Evolutionary conservation across 2,888 invertebrate genomes (phyloP), one percentile per base, ranked within the genome.

Genomic region (Drosophila testacea): DNA sequence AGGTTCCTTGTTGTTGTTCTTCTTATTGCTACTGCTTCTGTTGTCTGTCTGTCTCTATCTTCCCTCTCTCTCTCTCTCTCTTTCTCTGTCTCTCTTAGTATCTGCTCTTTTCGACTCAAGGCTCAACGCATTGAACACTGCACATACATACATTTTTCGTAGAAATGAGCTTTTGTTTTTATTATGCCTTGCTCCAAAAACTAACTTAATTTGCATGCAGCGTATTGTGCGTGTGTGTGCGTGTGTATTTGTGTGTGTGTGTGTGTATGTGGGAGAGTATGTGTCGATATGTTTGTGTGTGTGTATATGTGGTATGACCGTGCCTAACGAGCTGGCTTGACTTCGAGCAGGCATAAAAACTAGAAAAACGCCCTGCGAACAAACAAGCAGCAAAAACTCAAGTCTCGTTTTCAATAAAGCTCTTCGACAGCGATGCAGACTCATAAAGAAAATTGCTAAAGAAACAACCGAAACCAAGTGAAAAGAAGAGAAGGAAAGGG

Each of bases 161-260:
- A 67, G 80, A 56, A 79, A 78, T 76, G 74, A 71, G 74, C 57
- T 69, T 80, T 72, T 81, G 75, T 81, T 83, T 81, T 86, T 83
- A 74, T 71, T 77, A 69, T 79, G 71, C 69, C 69, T 57, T 73
- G 72, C 76, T 73, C 76, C 80, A 76, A 82, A 84, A 84, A 87
- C 84, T 79, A 87, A 84, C 83, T 84, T 84, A 80, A 84, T 84
- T 84, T 84, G 80, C 76, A 82, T 84, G 79, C 64, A 63, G 72
- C 72, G 70, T 73, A 73, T 78, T 79, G 81, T 79, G 79, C 65
- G 77, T 67, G 28, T 47, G 48, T 34, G 65, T 48, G 59, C 60
- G 61, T 44, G 46, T 38, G 32, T 44, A 38, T 56, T 54, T 67
- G 44, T 64, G 34, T 41, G 34, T 64, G 55, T 69, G 47, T 38